phyloP scores from a whole-genome alignment of 2,888 invertebrate species.

The Nomada hirtipes region DNA sequence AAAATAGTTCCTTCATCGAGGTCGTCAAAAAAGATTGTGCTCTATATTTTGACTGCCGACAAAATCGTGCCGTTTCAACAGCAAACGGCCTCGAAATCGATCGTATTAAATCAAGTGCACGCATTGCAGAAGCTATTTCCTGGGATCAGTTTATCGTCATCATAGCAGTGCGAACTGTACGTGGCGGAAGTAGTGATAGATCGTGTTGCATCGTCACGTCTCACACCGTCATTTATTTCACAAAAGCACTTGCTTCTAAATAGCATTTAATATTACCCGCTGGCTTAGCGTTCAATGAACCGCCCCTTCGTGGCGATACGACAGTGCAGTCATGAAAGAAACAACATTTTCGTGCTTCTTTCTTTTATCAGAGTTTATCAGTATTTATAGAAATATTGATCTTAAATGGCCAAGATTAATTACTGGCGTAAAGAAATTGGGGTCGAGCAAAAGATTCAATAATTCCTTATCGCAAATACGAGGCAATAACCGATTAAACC shows the following conservation, averaged over 20 bases:
- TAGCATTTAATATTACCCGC: neutral
- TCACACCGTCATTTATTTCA: slow-evolving; percentile 6
- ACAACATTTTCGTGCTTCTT: neutral
- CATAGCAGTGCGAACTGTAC: slow-evolving; percentile 5
- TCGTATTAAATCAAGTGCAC: slow-evolving; percentile 12
- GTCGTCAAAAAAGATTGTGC: neutral
- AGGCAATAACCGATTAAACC: too few species aligned
- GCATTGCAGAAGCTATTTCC: slow-evolving; percentile 23
- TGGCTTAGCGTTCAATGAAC: neutral
- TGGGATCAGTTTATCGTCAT: slow-evolving; percentile 24
- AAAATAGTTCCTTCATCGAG: neutral
- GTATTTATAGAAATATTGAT: too few species aligned
- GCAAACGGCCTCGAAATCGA: neutral
- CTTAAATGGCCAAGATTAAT: too few species aligned
- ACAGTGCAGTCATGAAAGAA: neutral
- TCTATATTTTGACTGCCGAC: slow-evolving; percentile 1
- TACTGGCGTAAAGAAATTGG: too few species aligned
- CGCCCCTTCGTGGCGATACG: too few species aligned
- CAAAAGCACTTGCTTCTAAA: neutral
- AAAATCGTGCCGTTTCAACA: neutral
- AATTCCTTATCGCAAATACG: too few species aligned
- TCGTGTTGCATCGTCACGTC: neutral
- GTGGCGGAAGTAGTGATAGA: slow-evolving; percentile 27
- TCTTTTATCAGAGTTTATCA: too few species aligned
- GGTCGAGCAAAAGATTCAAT: too few species aligned